Evolutionary conservation across 2,797 vertebrate genomes (phyloP).

Genomic region (Crypturellus tataupa): DNA sequence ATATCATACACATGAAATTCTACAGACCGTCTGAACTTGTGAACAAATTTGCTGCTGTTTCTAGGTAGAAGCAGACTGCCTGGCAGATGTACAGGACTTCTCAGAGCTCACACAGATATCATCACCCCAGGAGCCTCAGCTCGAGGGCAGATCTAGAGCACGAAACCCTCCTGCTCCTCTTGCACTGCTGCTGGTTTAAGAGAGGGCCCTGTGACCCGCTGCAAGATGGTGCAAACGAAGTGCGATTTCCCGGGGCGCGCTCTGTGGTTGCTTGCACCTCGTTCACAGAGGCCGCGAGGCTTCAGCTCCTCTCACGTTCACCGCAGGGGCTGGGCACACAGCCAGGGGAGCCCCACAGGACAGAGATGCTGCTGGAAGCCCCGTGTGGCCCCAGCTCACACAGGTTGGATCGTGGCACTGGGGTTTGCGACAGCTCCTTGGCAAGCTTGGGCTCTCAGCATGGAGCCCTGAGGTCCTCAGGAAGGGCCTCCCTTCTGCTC

Average conservation of each 20-base stretch:
- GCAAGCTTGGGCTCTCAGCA: fast-evolving
- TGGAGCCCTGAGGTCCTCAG: background rate
- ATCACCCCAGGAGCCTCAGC: background rate
- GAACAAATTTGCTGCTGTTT: background rate
- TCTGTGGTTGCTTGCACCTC: background rate
- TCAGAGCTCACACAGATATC: background rate
- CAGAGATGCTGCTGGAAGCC: background rate
- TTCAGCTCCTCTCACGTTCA: conserved; percentile 4
- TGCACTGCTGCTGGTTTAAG: background rate
- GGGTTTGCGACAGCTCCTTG: fast-evolving
- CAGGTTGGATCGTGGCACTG: fast-evolving
- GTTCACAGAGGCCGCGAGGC: background rate
- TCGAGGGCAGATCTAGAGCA: background rate
- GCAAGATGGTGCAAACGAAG: background rate
- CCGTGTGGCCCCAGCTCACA: fast-evolving
- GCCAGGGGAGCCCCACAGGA: fast-evolving
- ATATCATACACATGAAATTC: fast-evolving
- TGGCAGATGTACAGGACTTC: background rate
- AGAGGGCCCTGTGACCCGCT: too few relatives aligned
- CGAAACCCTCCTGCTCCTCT: background rate
- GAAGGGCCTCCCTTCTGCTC: background rate
- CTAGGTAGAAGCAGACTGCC: background rate
- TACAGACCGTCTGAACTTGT: background rate
- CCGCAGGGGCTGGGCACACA: background rate
- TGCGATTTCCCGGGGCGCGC: background rate